A percentile compares a stretch with the other conserved stretches of the same genome.
Evolutionary conservation across 2,113 vertebrate species (phyloP).

Genomic region (Oostethus manadensis): DNA sequence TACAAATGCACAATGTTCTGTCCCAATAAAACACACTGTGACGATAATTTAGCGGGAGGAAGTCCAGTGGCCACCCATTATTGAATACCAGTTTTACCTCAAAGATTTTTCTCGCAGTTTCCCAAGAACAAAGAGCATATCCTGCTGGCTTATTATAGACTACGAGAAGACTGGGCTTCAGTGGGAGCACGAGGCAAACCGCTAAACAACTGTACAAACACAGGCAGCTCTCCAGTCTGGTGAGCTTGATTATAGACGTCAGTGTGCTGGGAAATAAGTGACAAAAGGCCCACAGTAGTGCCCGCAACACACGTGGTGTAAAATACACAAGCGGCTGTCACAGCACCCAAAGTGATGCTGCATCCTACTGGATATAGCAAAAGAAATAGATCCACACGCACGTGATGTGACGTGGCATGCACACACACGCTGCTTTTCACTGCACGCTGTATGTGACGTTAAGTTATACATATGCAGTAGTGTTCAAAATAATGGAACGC

Average conservation of each 20-base stretch:
- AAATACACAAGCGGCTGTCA: background rate
- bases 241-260: conserved; percentile 52
- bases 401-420: too few species aligned
- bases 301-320: conserved; percentile 25
- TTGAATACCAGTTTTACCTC: conserved; percentile 12
- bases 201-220: conserved; percentile 61
- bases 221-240: conserved; percentile 40
- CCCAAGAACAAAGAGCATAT: conserved; percentile 34
- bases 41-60: background rate
- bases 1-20: too few species aligned
- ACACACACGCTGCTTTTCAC: background rate
- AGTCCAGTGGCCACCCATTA: conserved; percentile 39
- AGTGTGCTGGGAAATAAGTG: conserved; percentile 32
- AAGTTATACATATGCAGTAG: background rate
- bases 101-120: conserved; percentile 39
- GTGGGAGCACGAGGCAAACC: conserved; percentile 36
- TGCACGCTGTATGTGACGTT: background rate
- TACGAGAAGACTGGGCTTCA: conserved; percentile 22
- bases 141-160: conserved; percentile 48
- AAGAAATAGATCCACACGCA: background rate
- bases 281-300: conserved; percentile 22
- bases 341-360: background rate
- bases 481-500: too few species aligned
- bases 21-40: conserved; percentile 14
- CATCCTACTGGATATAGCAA: background rate